Conservation (phyloP, 2,888 invertebrate genomes). For the Frankliniella intonsa region DNA sequence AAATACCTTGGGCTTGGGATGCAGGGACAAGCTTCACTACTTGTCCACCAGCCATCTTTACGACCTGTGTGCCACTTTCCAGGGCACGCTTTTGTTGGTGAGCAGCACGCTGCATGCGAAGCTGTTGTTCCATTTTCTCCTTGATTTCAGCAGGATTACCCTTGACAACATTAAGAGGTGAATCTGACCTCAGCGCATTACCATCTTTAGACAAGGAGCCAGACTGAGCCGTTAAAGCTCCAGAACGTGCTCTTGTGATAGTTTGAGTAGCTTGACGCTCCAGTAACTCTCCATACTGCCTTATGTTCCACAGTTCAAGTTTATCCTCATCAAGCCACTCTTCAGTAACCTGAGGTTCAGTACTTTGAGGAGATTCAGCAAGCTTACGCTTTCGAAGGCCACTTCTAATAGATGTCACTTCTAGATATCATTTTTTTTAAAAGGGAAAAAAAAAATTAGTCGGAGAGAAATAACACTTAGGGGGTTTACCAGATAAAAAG, state of each 20-base stretch:
- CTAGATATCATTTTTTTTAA: slow-evolving; percentile 47
- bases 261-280: slow-evolving; percentile 31
- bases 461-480: not conserved
- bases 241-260: slow-evolving; percentile 30
- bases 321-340: slow-evolving; percentile 96
- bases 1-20: not conserved
- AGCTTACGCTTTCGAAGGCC: slow-evolving; percentile 88
- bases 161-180: slow-evolving; percentile 46
- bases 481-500: slow-evolving; percentile 25
- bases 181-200: slow-evolving; percentile 4
- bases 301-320: slow-evolving; percentile 94
- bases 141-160: slow-evolving; percentile 70
- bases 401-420: slow-evolving; percentile 90
- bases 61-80: slow-evolving; percentile 47
- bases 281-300: slow-evolving; percentile 77
- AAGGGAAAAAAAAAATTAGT: slow-evolving; percentile 31
- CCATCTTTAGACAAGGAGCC: slow-evolving; percentile 31
- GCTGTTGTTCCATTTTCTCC: slow-evolving; percentile 87
- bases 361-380: slow-evolving; percentile 89
- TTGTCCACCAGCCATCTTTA: slow-evolving; percentile 48
- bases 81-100: slow-evolving; percentile 81
- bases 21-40: not conserved
- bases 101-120: slow-evolving; percentile 80
- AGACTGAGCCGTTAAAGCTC: slow-evolving; percentile 31
- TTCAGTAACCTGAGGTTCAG: slow-evolving; percentile 90